Evolutionary conservation across 2,888 invertebrate species (phyloP).

Genomic region (Exocentrus adspersus): DNA sequence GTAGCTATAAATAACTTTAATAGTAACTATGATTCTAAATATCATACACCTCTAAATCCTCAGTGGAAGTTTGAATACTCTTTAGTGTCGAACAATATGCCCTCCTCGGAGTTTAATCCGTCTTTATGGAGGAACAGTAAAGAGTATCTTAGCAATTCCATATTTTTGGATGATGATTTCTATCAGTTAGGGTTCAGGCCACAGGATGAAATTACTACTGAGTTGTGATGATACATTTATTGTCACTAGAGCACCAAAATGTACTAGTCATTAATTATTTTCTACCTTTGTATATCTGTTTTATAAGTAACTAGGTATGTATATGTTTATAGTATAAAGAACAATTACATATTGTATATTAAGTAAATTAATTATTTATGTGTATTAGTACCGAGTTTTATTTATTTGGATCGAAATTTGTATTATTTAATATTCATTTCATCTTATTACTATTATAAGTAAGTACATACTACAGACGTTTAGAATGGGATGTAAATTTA

Average conservation of each 20-base stretch:
- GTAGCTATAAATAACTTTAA: constrained; percentile 58
- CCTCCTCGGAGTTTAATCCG: constrained; percentile 65
- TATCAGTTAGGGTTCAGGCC: constrained; percentile 86
- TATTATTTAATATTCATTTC: too few relatives aligned
- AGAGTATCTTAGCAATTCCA: constrained; percentile 63
- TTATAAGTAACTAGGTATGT: too few relatives aligned
- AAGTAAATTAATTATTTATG: constrained; percentile 28
- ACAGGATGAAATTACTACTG: constrained; percentile 89
- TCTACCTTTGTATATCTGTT: constrained; percentile 33
- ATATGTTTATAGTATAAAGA: constrained; percentile 26
- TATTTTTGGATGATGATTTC: constrained; percentile 83
- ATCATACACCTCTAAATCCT: constrained; percentile 61
- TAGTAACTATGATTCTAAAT: constrained; percentile 58
- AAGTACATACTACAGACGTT: too few relatives aligned
- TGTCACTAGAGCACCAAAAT: constrained; percentile 31
- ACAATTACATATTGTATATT: constrained; percentile 28
- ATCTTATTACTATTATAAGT: too few relatives aligned
- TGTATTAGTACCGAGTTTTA: constrained; percentile 14
- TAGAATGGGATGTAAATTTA: too few relatives aligned
- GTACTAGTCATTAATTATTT: constrained; percentile 42
- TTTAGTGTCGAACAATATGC: constrained; percentile 49
- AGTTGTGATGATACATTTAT: constrained; percentile 68
- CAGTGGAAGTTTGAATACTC: constrained; percentile 67
- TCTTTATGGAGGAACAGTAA: constrained; percentile 61
- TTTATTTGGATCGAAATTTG: neutral